phyloP scores from a whole-genome alignment of 2,113 vertebrate genomes.

The Mohoua ochrocephala region DNA sequence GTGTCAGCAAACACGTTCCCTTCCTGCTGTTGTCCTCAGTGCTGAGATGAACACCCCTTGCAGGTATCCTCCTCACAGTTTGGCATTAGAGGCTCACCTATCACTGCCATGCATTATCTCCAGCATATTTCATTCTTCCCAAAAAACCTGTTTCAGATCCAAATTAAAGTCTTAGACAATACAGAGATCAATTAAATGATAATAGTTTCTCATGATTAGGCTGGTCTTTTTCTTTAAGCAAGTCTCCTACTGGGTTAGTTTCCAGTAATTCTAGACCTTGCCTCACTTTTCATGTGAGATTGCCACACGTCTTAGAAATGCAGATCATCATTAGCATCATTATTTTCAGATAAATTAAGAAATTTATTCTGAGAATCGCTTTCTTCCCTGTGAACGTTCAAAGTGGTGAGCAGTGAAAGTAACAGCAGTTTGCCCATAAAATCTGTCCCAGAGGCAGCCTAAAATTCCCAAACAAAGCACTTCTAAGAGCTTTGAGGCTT shows the following conservation, averaged over 20 bases:
- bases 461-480: neutral
- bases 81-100: neutral
- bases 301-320: neutral
- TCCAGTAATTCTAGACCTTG: neutral
- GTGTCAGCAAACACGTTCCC: neutral
- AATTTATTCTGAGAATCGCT: neutral
- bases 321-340: neutral
- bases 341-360: neutral
- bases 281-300: neutral
- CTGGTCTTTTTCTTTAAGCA: neutral
- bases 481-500: neutral
- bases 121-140: neutral
- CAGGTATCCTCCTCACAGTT: neutral
- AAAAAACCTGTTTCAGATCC: neutral
- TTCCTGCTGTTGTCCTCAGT: conserved; percentile 23
- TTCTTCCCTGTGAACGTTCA: neutral
- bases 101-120: neutral
- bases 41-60: neutral
- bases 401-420: neutral
- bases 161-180: neutral
- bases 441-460: neutral
- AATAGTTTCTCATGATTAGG: neutral
- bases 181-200: conserved; percentile 1
- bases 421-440: neutral
- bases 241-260: neutral